Evolutionary conservation across 2,113 vertebrate genomes (phyloP).

Genomic region (Uria aalge): DNA sequence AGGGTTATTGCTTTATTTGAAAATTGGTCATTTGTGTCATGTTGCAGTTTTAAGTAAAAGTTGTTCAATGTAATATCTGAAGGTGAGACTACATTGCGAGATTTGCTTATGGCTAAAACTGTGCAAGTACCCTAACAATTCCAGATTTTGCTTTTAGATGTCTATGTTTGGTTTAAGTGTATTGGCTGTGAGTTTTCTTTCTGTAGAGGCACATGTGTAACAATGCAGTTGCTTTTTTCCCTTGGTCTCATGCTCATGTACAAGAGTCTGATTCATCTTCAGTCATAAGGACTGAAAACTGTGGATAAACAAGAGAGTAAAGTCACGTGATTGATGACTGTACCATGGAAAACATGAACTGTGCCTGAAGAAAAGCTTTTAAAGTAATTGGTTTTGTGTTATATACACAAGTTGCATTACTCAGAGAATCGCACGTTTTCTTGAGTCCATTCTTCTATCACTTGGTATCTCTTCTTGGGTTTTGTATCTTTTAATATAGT

Average conservation of each 20-base stretch:
- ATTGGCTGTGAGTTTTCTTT: neutral
- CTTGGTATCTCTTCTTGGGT: neutral
- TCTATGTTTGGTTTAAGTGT: neutral
- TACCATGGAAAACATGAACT: neutral
- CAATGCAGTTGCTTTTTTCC: neutral
- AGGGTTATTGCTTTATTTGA: neutral
- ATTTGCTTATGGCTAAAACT: neutral
- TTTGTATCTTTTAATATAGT: neutral
- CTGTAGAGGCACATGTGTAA: fast-evolving
- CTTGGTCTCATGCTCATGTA: neutral
- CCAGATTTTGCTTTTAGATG: neutral
- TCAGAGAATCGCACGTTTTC: neutral
- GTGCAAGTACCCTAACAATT: neutral
- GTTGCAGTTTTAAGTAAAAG: neutral
- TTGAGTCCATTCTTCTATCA: neutral
- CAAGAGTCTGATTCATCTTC: neutral
- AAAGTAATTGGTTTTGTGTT: neutral
- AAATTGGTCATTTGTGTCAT: neutral
- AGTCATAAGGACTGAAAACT: neutral
- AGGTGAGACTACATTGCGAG: neutral
- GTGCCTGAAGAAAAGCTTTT: conserved; percentile 16
- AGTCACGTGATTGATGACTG: neutral
- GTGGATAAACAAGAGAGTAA: neutral
- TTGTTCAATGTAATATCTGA: neutral
- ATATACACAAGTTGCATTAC: neutral